These are phyloP conservation scores for Parambassis ranga DNA, from an alignment of 2,797 vertebrate species.

Conservation along the genomic window DNA sequence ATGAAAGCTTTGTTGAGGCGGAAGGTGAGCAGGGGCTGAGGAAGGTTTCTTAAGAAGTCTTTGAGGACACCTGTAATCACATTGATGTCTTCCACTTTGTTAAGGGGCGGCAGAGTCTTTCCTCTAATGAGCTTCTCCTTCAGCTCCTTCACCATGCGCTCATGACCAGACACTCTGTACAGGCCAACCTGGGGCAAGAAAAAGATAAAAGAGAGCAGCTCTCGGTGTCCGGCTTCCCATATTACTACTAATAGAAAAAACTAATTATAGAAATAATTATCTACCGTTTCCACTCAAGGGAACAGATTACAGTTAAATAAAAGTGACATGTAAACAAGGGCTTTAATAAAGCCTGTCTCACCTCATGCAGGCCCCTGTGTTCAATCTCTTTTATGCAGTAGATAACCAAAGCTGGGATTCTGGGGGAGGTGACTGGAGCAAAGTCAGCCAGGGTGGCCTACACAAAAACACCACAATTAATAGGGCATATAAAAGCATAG, in stretches of 20 bases:
- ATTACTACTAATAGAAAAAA: slow-evolving; percentile 5
- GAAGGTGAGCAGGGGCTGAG: slow-evolving; percentile 92
- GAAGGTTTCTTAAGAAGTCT: slow-evolving; percentile 91
- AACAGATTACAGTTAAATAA: background rate
- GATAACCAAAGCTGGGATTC: slow-evolving; percentile 89
- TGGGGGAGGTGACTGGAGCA: slow-evolving; percentile 85
- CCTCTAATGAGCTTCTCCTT: slow-evolving; percentile 89
- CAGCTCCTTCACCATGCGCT: slow-evolving; percentile 88
- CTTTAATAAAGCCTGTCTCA: slow-evolving; percentile 57
- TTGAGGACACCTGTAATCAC: slow-evolving; percentile 90
- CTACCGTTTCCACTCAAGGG: background rate
- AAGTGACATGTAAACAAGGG: slow-evolving; percentile 1
- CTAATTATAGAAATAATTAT: slow-evolving; percentile 20
- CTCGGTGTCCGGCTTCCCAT: background rate
- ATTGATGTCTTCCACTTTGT: slow-evolving; percentile 91
- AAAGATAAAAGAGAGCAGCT: slow-evolving; percentile 1
- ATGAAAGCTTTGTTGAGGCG: slow-evolving; percentile 89
- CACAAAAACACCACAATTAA: background rate
- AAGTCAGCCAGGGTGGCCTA: slow-evolving; percentile 89
- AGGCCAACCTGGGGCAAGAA: slow-evolving; percentile 81
- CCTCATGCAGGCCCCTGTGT: slow-evolving; percentile 89
- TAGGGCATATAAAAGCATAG: background rate
- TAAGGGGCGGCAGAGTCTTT: slow-evolving; percentile 85
- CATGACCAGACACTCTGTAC: slow-evolving; percentile 89
- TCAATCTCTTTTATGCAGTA: slow-evolving; percentile 94